phyloP scores from a whole-genome alignment of 2,113 vertebrate species.

The Leucosticte australis region DNA sequence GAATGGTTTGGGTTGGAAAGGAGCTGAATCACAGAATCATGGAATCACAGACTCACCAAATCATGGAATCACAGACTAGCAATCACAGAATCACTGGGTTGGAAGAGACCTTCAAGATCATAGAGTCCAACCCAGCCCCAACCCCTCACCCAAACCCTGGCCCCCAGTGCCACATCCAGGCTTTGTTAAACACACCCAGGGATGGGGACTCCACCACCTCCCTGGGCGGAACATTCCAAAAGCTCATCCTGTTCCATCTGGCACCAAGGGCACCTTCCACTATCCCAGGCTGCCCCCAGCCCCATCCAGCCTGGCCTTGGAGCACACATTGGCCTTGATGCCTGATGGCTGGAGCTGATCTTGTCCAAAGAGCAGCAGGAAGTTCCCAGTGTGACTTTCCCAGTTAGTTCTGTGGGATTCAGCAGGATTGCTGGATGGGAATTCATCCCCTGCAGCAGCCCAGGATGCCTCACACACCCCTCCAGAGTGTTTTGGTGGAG shows the following conservation, averaged over 20 bases:
- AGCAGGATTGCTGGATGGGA: background rate
- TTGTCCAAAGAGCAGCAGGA: background rate
- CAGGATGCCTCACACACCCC: accelerated
- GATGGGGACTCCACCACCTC: background rate
- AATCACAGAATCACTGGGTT: background rate
- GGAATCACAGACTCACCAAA: background rate
- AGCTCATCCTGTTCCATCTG: background rate
- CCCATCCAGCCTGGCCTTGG: background rate
- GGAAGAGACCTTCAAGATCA: background rate
- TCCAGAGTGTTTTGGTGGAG: background rate
- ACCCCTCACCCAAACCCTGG: background rate
- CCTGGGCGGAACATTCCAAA: background rate
- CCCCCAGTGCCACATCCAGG: background rate
- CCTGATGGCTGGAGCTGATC: accelerated
- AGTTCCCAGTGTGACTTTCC: background rate
- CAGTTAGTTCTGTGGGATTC: background rate
- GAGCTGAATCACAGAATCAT: background rate
- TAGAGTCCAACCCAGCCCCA: background rate
- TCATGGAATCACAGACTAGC: background rate
- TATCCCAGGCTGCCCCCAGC: background rate
- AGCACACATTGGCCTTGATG: background rate
- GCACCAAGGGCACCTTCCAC: background rate
- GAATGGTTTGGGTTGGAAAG: background rate
- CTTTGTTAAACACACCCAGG: background rate
- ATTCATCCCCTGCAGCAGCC: background rate